Evolutionary conservation across 2,113 vertebrate genomes (phyloP).

Genomic region (Pseudorhombus dupliciocellatus): DNA sequence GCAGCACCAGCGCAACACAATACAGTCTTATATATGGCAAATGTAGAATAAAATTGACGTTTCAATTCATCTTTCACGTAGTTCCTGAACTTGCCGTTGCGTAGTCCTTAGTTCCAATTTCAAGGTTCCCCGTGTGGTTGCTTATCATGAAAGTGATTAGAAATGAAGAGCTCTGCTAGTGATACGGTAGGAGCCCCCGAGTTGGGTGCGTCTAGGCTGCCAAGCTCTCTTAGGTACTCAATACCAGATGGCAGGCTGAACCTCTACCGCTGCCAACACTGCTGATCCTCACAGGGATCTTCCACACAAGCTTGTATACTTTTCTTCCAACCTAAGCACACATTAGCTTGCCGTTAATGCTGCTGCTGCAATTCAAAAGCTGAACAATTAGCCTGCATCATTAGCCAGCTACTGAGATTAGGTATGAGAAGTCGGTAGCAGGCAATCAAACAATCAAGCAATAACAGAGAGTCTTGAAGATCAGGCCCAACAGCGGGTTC

Average conservation of each 20-base stretch:
- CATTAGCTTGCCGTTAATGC: constrained; percentile 28
- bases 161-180: constrained; percentile 67
- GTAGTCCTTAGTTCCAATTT: constrained; percentile 65
- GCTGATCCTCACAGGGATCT: constrained; percentile 60
- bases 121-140: constrained; percentile 59
- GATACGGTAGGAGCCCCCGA: constrained; percentile 53
- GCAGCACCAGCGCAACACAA: constrained; percentile 43
- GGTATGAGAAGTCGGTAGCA: constrained; percentile 16
- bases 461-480: constrained; percentile 36
- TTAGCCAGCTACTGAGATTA: constrained; percentile 34
- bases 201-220: constrained; percentile 54
- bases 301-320: constrained; percentile 43
- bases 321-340: constrained; percentile 36
- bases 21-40: constrained; percentile 28
- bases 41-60: constrained; percentile 49
- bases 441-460: constrained; percentile 42
- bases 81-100: constrained; percentile 42
- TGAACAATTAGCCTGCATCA: constrained; percentile 35
- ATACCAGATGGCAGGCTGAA: constrained; percentile 58
- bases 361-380: constrained; percentile 25
- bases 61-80: constrained; percentile 54
- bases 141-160: constrained; percentile 66
- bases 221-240: constrained; percentile 55
- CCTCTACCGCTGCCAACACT: constrained; percentile 49
- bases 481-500: constrained; percentile 45